Conservation (phyloP, 1,140 invertebrate genomes). For the Choristoneura fumiferana region DNA sequence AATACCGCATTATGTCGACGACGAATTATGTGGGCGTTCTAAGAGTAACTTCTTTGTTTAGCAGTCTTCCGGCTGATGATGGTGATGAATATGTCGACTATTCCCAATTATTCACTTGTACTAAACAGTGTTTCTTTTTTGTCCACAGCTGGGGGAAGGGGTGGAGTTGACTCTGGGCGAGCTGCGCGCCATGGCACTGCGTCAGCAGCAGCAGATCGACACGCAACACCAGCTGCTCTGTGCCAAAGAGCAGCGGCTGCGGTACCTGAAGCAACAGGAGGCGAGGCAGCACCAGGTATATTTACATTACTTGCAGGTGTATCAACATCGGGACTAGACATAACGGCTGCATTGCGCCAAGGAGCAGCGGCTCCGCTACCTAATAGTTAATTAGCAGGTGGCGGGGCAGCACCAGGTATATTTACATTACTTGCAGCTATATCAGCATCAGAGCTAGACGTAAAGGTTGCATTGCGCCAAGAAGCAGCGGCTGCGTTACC, state of each 20-base stretch:
- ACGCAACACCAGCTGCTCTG: constrained; percentile 93
- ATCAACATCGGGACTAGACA: too few species aligned
- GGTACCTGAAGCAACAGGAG: constrained; percentile 96
- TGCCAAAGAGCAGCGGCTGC: constrained; percentile 94
- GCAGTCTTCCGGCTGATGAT: too few species aligned
- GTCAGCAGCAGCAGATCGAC: constrained; percentile 98
- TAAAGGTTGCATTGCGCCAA: constrained; percentile 94
- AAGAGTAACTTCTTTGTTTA: too few species aligned
- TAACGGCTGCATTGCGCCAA: too few species aligned
- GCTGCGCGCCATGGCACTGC: constrained; percentile 96
- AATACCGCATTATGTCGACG: too few species aligned
- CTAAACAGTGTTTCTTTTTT: constrained; percentile 23
- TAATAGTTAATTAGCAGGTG: too few species aligned
- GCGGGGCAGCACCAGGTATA: too few species aligned
- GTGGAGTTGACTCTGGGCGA: constrained; percentile 93
- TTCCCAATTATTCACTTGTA: too few species aligned
- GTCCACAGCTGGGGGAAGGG: constrained; percentile 84
- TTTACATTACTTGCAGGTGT: constrained; percentile 23
- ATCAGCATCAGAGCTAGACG: constrained; percentile 97
- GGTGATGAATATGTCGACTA: too few species aligned
- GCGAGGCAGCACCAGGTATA: constrained; percentile 87
- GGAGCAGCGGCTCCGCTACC: too few species aligned
- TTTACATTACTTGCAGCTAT: too few species aligned
- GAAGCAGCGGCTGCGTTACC: constrained; percentile 95
- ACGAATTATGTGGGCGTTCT: too few species aligned